Conservation (phyloP, 2,113 vertebrate species). For the Ochotona princeps region DNA sequence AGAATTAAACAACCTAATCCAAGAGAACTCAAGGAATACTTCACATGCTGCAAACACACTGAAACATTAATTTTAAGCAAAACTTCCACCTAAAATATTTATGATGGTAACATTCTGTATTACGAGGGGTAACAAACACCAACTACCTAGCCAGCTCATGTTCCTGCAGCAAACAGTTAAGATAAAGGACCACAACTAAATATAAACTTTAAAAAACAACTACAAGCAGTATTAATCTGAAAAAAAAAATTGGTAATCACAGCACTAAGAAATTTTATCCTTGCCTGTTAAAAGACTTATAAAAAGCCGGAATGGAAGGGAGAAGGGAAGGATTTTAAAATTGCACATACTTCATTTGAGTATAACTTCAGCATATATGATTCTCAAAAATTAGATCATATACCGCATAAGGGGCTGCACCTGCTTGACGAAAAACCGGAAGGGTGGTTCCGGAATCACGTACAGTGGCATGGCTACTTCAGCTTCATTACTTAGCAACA, state of each 20-base stretch:
- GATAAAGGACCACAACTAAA: background rate
- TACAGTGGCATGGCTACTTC: background rate
- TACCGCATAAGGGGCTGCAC: slow-evolving; percentile 52
- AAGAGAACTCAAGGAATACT: background rate
- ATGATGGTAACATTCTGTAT: background rate
- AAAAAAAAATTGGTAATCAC: slow-evolving; percentile 40
- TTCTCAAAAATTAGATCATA: slow-evolving; percentile 47
- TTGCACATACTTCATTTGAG: slow-evolving; percentile 24
- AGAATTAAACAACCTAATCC: background rate
- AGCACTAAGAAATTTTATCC: background rate
- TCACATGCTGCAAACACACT: background rate
- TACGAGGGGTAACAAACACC: background rate
- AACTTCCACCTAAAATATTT: background rate
- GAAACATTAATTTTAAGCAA: slow-evolving; percentile 8
- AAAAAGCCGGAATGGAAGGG: slow-evolving; percentile 46
- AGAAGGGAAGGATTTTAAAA: background rate
- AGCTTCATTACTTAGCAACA: background rate
- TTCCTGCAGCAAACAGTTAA: slow-evolving; percentile 9
- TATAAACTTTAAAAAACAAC: slow-evolving; percentile 11
- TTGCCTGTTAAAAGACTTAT: background rate
- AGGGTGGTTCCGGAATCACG: slow-evolving; percentile 64
- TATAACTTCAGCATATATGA: slow-evolving; percentile 60
- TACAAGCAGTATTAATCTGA: background rate
- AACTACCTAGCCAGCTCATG: background rate
- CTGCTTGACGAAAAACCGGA: slow-evolving; percentile 68